phyloP scores from a whole-genome alignment of 2,888 invertebrate genomes.

The Cyclophora punctaria region DNA sequence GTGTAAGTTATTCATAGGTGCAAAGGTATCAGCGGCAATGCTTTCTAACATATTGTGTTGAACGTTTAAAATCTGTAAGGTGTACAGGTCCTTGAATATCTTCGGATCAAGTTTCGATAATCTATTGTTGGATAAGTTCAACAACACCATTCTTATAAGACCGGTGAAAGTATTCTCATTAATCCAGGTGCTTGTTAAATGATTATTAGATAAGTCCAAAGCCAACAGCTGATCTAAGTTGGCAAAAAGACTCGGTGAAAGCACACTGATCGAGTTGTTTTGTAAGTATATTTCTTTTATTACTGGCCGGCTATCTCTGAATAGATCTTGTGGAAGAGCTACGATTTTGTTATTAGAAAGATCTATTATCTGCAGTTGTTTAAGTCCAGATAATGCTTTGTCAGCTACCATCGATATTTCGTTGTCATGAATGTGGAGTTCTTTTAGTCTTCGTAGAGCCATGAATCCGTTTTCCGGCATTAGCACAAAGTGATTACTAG shows the following conservation, averaged over 20 bases:
- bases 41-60: conserved; percentile 89
- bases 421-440: conserved; percentile 89
- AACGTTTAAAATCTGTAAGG: conserved; percentile 88
- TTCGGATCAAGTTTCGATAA: conserved; percentile 87
- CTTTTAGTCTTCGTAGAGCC: conserved; percentile 83
- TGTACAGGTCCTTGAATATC: conserved; percentile 89
- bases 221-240: conserved; percentile 87
- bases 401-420: conserved; percentile 92
- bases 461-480: conserved; percentile 89
- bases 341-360: conserved; percentile 93
- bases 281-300: conserved; percentile 93
- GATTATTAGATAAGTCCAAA: conserved; percentile 89
- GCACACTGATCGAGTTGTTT: conserved; percentile 91
- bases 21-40: conserved; percentile 90
- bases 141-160: conserved; percentile 88
- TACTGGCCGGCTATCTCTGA: conserved; percentile 84
- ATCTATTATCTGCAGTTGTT: conserved; percentile 88
- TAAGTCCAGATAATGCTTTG: conserved; percentile 85
- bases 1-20: conserved; percentile 93
- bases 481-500: conserved; percentile 88
- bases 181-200: conserved; percentile 90
- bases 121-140: conserved; percentile 90
- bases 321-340: conserved; percentile 89
- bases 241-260: conserved; percentile 90
- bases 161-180: conserved; percentile 90